Base-by-base conservation (phyloP, 2,113 vertebrate species). In the Thalassoma bifasciatum region DNA sequence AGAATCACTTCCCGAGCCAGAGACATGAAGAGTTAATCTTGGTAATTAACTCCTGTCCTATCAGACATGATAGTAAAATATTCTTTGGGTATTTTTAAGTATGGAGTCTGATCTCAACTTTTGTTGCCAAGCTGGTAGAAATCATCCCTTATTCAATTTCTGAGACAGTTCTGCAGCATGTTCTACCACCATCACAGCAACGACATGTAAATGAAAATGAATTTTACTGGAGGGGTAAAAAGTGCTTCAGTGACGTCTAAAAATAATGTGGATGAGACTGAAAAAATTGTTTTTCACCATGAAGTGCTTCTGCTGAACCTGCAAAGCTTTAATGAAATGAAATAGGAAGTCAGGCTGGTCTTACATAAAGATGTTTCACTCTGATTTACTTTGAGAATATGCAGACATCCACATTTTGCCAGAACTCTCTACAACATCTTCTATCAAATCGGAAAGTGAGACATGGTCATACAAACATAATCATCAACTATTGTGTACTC, bases 51-150 rank as follows among this genome's bases (percentile, higher is more conserved):
- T 30, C 30, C 50, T 42, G 13, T 8, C 9, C 2, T 3, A 9
- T 22, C 2, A 61, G n/a, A 67, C 16, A 64, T 19, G 40, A 19
- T 68, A 4, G 6, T 8, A 22, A 11, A 53, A 71, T 38, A 49
- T 71, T 71, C 16, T 14, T 10, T 50, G 19, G n/a, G 3, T 21
- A 23, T 71, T 42, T 30, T 77, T 36, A 59, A 46, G 66, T 8
- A 14, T 36, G 13, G 16, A 38, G 46, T 38, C 56, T 50, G 3
- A 26, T 57, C 49, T 52, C 54, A 52, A 61, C 51, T 63, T 23
- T 74, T 72, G 8, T 59, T 81, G 60, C 68, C 44, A 53, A 53
- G 23, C 54, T 51, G 64, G 49, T 84, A 51, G 69, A 53, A 59
- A 5, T 61, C 10, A 16, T 12, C 8, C 30, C 26, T 63, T 21